Percentiles rank a stretch among this genome's conserved stretches.
These are phyloP conservation scores for Sturmia bella DNA, from an alignment of 2,888 invertebrate genomes.

Conservation along the genomic window DNA sequence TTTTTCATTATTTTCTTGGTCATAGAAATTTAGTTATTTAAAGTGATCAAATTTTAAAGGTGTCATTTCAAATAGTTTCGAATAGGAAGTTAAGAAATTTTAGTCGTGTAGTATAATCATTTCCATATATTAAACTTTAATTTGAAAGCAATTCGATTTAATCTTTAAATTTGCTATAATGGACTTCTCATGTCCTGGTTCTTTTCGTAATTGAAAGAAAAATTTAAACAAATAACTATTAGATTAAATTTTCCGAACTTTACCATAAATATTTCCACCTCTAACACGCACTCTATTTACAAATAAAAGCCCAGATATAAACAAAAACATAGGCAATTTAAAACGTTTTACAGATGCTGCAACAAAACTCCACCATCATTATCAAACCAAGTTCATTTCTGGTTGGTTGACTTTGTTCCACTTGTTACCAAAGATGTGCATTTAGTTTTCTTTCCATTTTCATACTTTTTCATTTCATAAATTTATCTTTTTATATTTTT, in stretches of 20 bases:
- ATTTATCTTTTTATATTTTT: conserved; percentile 46
- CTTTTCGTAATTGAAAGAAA: not conserved
- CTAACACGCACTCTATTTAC: conserved; percentile 36
- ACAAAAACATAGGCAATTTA: conserved; percentile 27
- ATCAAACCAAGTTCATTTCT: conserved; percentile 66
- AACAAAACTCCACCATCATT: conserved; percentile 44
- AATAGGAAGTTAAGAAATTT: too few species aligned
- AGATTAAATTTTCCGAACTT: conserved; percentile 67
- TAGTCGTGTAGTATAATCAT: too few species aligned
- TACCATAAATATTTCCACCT: conserved; percentile 67
- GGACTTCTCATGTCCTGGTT: not conserved
- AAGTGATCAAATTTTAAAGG: too few species aligned
- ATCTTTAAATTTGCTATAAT: conserved; percentile 14
- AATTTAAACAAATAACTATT: conserved; percentile 24
- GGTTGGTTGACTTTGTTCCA: conserved; percentile 67
- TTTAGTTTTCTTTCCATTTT: conserved; percentile 62
- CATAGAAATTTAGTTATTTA: too few species aligned
- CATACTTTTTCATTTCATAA: conserved; percentile 32
- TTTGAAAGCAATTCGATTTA: conserved; percentile 13
- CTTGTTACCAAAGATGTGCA: conserved; percentile 67
- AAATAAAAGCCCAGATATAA: not conserved
- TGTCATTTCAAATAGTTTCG: too few species aligned
- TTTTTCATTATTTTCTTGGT: too few species aligned
- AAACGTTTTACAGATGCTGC: conserved; percentile 66
- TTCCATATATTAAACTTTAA: not conserved